These are phyloP conservation scores for Rhodinocichla rosea DNA, from an alignment of 2,113 vertebrate genomes.

Conservation along the genomic window DNA sequence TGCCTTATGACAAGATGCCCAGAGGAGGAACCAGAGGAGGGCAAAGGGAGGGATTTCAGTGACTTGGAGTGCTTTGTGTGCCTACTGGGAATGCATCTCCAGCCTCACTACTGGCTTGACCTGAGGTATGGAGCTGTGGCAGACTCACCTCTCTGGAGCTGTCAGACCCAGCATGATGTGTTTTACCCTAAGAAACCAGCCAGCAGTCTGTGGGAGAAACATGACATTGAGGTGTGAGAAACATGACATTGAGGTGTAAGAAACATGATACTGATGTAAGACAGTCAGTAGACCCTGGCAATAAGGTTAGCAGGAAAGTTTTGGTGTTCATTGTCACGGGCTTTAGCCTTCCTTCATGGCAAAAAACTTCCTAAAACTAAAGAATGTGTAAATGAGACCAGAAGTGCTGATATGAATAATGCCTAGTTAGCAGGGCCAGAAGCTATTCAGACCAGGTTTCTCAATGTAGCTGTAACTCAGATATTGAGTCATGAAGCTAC, in stretches of 20 bases:
- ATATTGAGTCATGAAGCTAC: not conserved
- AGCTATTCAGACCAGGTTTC: not conserved
- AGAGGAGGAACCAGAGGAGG: not conserved
- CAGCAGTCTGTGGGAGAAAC: not conserved
- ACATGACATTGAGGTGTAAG: not conserved
- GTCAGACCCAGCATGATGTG: not conserved
- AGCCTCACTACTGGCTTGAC: not conserved
- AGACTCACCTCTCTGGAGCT: accelerated
- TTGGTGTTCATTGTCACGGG: not conserved
- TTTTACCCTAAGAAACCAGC: not conserved
- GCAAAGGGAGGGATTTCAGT: not conserved
- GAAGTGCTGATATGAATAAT: not conserved
- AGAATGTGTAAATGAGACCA: not conserved
- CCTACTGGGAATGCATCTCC: not conserved
- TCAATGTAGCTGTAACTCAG: not conserved
- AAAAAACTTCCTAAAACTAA: not conserved
- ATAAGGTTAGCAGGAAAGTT: not conserved
- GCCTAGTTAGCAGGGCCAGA: not conserved
- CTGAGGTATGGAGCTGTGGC: not conserved
- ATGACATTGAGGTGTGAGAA: not conserved
- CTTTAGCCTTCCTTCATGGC: not conserved
- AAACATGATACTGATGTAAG: not conserved
- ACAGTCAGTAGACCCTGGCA: not conserved
- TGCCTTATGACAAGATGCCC: not conserved
- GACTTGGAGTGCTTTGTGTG: not conserved